Evolutionary conservation across 2,888 invertebrate genomes (phyloP).

Genomic region (Seira ritae): DNA sequence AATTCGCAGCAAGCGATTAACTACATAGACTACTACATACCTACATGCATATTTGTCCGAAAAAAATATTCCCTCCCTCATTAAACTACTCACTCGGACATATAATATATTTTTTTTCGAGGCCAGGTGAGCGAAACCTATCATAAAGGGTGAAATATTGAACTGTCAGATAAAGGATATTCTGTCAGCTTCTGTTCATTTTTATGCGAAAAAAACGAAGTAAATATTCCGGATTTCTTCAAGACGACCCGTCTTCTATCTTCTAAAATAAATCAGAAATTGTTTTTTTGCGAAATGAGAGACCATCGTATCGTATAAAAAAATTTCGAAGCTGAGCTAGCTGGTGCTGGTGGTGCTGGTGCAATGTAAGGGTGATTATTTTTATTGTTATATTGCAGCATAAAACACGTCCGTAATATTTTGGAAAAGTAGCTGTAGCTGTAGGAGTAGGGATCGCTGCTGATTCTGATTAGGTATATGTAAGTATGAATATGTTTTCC

Average conservation of each 20-base stretch:
- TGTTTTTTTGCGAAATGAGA: too few species aligned
- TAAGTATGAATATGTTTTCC: too few species aligned
- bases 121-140: background rate
- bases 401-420: background rate
- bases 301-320: too few species aligned
- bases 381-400: constrained; percentile 14
- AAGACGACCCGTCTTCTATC: background rate
- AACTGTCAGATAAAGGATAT: background rate
- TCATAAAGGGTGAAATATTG: constrained; percentile 11
- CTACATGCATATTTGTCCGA: background rate
- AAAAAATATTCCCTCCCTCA: too few species aligned
- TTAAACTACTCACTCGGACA: too few species aligned
- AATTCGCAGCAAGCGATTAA: background rate
- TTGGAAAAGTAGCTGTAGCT: background rate
- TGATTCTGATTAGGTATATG: too few species aligned
- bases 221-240: constrained; percentile 9
- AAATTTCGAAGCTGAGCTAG: too few species aligned
- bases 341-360: background rate
- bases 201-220: background rate
- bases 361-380: background rate
- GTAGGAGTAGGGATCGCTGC: too few species aligned
- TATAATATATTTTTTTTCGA: too few species aligned
- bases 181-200: constrained; percentile 13
- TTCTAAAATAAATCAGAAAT: constrained; percentile 19
- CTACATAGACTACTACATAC: background rate